Evolutionary conservation across 2,113 vertebrate species (phyloP), one percentile per base, ranked within the genome.

Genomic region (Corythornis madagascariensis): DNA sequence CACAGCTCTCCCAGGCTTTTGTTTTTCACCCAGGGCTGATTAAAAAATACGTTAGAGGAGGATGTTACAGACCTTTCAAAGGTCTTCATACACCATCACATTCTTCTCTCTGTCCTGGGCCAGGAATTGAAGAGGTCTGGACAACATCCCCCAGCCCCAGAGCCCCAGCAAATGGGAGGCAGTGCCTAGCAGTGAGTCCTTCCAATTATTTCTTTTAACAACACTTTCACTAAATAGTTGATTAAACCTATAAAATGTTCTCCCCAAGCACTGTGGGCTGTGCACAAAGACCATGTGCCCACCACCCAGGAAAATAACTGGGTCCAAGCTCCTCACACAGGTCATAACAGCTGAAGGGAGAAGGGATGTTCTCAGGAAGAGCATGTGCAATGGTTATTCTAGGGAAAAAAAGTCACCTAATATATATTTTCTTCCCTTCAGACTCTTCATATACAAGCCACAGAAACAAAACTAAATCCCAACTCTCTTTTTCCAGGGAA

Each of bases 201-300:
- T 38, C 19, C 28, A 26, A 14, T 47, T 50, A 31, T 1, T 66
- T 48, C 19, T 75, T 85, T 50, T 56, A 25, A 92, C 84, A 66
- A 7, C 11, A 26, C 33, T 81, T 79, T 29, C 56, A 73, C 18
- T 15, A 29, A 33, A 47, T 6, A 53, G 17, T 2, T 55, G 47
- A 67, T 71, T 31, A 74, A 42, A 28, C 9, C 53, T 16, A 10
- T 29, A 29, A 29, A 72, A 17, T 10, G 7, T 9, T 52, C 33
- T 66, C 52, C 50, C 42, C 3, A 0, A 22, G 24, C 3, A 1
- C 47, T 2, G 1, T 18, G 60, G 77, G 48, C 48, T 2, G 1
- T 12, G 33, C 11, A 61, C 26, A 53, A 42, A 47, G 60, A 53
- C 66, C 1, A 0, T 31, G 31, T 22, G 22, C 18, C 25, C 45